A percentile compares a stretch with the other conserved stretches of the same genome.
phyloP scores from a whole-genome alignment of 2,797 vertebrate species.

The Chelidonichthys spinosus region DNA sequence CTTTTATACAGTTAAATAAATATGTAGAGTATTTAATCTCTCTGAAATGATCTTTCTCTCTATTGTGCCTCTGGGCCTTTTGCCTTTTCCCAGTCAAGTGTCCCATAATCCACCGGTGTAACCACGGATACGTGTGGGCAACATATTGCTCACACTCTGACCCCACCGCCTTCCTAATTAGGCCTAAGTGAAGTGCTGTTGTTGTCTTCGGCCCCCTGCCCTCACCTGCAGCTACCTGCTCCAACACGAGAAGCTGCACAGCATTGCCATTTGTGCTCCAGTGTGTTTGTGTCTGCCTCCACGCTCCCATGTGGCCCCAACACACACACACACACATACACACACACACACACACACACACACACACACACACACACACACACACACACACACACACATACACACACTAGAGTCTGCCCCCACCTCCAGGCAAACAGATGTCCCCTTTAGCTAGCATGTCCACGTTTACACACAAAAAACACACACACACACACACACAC shows the following conservation, averaged over 20 bases:
- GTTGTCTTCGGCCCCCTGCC: conserved; percentile 56
- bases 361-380: conserved; percentile 26
- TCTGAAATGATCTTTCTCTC: not conserved
- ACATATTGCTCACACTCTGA: conserved; percentile 61
- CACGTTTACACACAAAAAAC: conserved; percentile 43
- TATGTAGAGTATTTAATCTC: not conserved
- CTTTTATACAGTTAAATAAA: not conserved
- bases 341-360: conserved; percentile 27
- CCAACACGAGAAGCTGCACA: conserved; percentile 59
- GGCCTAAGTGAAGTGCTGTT: conserved; percentile 70
- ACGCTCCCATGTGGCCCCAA: conserved; percentile 46
- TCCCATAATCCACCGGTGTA: conserved; percentile 27
- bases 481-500: conserved; percentile 46
- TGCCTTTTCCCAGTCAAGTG: conserved; percentile 4
- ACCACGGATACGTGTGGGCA: conserved; percentile 43
- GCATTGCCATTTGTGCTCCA: conserved; percentile 64
- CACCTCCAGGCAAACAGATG: conserved; percentile 82
- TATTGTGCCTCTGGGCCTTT: not conserved
- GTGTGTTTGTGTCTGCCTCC: conserved; percentile 52
- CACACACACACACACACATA: conserved; percentile 13
- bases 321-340: conserved; percentile 11
- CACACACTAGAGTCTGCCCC: conserved; percentile 60
- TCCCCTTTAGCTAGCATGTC: conserved; percentile 65
- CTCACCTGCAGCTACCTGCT: conserved; percentile 73
- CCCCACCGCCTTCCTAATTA: conserved; percentile 59